A percentile compares a stretch with the other conserved stretches of the same genome.
phyloP scores from a whole-genome alignment of 2,113 vertebrate species.

The Anthoscopus minutus region DNA sequence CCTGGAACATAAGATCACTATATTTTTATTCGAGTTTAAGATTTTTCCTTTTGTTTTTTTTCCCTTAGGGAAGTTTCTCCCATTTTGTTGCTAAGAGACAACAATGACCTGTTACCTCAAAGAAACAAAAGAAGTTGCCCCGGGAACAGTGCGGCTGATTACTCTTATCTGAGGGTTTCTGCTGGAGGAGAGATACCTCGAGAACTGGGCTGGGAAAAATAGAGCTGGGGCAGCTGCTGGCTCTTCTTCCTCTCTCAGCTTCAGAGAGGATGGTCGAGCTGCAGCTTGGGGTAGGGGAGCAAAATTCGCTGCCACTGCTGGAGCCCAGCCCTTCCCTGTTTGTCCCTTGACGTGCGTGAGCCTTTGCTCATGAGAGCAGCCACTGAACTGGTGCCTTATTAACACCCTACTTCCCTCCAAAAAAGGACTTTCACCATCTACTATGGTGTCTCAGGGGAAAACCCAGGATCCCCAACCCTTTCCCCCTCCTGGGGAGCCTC shows the following conservation, averaged over 20 bases:
- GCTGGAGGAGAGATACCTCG: not conserved
- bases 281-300: not conserved
- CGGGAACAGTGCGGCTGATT: not conserved
- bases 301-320: fast-evolving
- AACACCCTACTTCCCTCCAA: not conserved
- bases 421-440: not conserved
- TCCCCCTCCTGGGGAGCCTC: not conserved
- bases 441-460: not conserved
- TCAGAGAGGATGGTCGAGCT: too few relatives aligned
- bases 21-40: not conserved
- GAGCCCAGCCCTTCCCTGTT: not conserved
- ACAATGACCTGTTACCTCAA: not conserved
- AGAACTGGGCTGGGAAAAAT: not conserved
- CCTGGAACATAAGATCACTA: not conserved
- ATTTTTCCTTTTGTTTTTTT: not conserved
- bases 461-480: not conserved
- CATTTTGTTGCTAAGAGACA: not conserved
- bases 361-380: not conserved
- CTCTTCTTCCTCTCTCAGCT: too few relatives aligned
- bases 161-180: not conserved
- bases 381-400: not conserved
- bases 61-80: not conserved
- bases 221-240: not conserved
- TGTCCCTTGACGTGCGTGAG: too few relatives aligned
- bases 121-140: not conserved